Conservation (phyloP, 2,113 vertebrate genomes). For the Catharus fuscescens region DNA sequence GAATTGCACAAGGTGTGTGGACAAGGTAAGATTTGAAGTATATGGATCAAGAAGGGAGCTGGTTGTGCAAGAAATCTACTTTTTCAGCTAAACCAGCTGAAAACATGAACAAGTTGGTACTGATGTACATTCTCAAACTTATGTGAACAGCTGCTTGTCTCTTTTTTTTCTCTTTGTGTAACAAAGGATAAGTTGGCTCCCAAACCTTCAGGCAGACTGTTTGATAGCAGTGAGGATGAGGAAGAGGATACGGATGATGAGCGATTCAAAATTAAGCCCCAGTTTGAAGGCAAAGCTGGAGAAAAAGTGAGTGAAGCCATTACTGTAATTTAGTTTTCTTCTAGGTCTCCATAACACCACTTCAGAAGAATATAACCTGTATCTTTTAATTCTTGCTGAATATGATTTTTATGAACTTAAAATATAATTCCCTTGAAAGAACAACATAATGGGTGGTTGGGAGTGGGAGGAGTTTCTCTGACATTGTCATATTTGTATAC, state of each 20-base stretch:
- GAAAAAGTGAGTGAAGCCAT: constrained; percentile 83
- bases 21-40: background rate
- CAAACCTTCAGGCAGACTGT: constrained; percentile 74
- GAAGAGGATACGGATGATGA: constrained; percentile 69
- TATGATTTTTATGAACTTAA: background rate
- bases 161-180: background rate
- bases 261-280: constrained; percentile 88
- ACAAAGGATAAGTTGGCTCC: constrained; percentile 27
- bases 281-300: constrained; percentile 93
- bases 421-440: background rate
- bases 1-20: background rate
- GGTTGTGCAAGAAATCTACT: background rate
- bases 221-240: constrained; percentile 85
- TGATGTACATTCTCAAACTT: background rate
- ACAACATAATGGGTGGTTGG: background rate
- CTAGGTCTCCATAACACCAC: rapidly evolving
- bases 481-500: background rate
- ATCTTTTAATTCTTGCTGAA: background rate
- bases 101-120: background rate
- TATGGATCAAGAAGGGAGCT: background rate
- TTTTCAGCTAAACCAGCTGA: background rate
- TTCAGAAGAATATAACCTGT: background rate
- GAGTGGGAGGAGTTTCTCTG: background rate
- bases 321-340: background rate
- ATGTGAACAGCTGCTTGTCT: background rate